Evolutionary conservation across 2,113 vertebrate species (phyloP).

Genomic region (Ochotona curzoniae): DNA sequence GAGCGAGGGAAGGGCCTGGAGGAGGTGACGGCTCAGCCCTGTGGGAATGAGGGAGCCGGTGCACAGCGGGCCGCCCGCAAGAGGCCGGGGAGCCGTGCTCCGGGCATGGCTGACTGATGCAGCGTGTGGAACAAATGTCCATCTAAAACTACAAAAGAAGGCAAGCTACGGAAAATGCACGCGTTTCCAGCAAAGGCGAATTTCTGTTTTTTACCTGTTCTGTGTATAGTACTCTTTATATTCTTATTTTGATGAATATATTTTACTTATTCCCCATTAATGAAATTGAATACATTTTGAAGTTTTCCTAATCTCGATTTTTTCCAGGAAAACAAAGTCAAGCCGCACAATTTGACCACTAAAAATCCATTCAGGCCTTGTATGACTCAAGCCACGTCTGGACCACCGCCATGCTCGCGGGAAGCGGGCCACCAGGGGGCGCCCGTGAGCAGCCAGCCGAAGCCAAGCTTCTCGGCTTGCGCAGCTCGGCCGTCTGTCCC

Average conservation of each 20-base stretch:
- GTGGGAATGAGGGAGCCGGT: neutral
- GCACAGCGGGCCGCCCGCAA: neutral
- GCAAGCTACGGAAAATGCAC: neutral
- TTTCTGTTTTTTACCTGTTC: conserved; percentile 21
- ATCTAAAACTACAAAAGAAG: neutral
- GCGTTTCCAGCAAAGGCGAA: neutral
- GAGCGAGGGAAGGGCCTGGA: neutral
- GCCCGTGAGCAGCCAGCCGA: conserved; percentile 68
- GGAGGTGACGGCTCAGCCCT: neutral
- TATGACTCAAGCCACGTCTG: conserved; percentile 77
- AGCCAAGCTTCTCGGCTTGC: neutral
- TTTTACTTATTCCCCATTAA: conserved; percentile 57
- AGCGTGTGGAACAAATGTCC: neutral
- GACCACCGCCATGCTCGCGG: neutral
- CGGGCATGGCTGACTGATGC: neutral
- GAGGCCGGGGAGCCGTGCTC: neutral
- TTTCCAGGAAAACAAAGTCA: conserved; percentile 85
- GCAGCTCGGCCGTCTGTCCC: neutral
- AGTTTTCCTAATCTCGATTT: conserved; percentile 54
- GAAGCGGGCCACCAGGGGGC: conserved; percentile 81
- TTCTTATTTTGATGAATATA: conserved; percentile 18
- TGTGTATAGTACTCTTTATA: neutral
- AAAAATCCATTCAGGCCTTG: conserved; percentile 79
- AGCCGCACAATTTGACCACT: conserved; percentile 82
- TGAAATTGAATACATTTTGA: conserved; percentile 35